These are phyloP conservation scores for Neoarius graeffei DNA, from an alignment of 2,113 vertebrate species.

Conservation along the genomic window DNA sequence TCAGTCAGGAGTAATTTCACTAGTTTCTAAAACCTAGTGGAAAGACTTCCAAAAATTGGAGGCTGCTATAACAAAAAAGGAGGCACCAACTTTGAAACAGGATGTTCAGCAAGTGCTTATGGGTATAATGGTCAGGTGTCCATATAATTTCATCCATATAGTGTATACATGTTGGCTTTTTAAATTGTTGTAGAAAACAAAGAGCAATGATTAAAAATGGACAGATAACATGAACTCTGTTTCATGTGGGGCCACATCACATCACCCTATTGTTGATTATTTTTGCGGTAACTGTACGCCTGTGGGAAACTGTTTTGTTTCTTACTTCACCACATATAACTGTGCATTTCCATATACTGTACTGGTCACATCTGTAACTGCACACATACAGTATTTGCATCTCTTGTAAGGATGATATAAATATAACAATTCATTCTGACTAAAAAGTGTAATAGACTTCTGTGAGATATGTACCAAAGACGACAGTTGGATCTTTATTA, in stretches of 20 bases:
- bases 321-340: background rate
- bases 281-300: background rate
- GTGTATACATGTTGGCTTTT: background rate
- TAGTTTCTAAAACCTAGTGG: background rate
- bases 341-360: background rate
- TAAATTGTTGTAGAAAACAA: background rate
- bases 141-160: background rate
- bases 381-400: background rate
- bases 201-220: background rate
- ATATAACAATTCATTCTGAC: background rate
- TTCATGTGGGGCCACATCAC: background rate
- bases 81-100: background rate
- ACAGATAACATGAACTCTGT: background rate
- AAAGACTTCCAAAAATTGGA: background rate
- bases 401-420: background rate
- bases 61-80: background rate
- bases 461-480: background rate
- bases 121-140: background rate
- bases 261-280: background rate
- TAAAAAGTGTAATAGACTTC: background rate
- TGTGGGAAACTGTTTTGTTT: background rate
- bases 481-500: background rate
- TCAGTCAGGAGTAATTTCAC: no score
- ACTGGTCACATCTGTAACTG: background rate
- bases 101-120: background rate